Percentiles rank a stretch among this genome's conserved stretches.
Conservation (phyloP, 2,888 invertebrate genomes). For the Lagria hirta region DNA sequence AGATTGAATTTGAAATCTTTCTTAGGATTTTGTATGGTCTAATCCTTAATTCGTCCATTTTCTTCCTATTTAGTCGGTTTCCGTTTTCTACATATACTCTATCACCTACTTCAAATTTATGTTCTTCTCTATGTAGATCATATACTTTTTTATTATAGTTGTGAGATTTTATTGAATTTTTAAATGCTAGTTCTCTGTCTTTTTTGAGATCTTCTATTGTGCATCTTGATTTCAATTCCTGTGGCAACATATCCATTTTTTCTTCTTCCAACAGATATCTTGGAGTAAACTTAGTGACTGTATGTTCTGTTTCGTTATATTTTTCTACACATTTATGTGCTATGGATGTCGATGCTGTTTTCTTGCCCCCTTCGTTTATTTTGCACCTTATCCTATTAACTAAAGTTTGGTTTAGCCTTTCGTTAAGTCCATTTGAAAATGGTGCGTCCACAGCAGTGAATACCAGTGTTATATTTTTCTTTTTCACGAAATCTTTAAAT, state of each 20-base stretch:
- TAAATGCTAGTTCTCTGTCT: conserved; percentile 33
- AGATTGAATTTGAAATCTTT: too few relatives aligned
- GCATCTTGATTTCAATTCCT: neutral
- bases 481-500: conserved; percentile 37
- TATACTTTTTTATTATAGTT: conserved; percentile 39
- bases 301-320: conserved; percentile 19
- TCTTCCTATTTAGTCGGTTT: too few relatives aligned
- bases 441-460: too few relatives aligned
- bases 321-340: conserved; percentile 34
- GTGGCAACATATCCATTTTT: neutral
- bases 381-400: conserved; percentile 36
- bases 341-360: conserved; percentile 34
- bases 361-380: conserved; percentile 31
- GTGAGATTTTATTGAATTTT: conserved; percentile 35
- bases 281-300: conserved; percentile 32
- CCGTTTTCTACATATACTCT: too few relatives aligned
- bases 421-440: conserved; percentile 35
- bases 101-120: too few relatives aligned
- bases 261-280: conserved; percentile 36
- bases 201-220: conserved; percentile 26
- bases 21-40: too few relatives aligned
- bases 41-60: too few relatives aligned
- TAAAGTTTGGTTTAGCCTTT: conserved; percentile 35
- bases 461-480: conserved; percentile 21
- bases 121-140: conserved; percentile 40